Evolutionary conservation across 2,888 invertebrate genomes (phyloP).

Genomic region (Cartodere bifasciata): DNA sequence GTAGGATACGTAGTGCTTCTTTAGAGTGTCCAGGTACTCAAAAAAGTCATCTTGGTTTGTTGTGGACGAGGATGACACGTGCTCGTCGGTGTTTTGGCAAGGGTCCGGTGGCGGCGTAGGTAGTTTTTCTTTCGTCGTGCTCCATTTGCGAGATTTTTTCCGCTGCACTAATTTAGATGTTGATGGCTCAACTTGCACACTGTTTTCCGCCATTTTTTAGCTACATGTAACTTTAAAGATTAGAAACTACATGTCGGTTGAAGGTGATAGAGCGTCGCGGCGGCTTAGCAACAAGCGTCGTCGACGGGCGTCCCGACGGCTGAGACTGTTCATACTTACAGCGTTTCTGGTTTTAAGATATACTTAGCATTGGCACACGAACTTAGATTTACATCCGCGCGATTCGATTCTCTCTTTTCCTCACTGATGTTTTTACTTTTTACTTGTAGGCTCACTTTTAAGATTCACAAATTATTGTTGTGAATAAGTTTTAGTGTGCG

Average conservation of each 20-base stretch:
- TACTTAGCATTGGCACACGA: constrained; percentile 28
- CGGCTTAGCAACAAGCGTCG: constrained; percentile 7
- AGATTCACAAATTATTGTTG: too few relatives aligned
- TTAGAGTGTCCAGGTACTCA: constrained; percentile 35
- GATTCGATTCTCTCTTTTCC: too few relatives aligned
- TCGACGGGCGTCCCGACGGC: constrained; percentile 21
- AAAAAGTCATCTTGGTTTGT: constrained; percentile 26
- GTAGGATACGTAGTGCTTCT: constrained; percentile 20
- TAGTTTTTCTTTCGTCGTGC: too few relatives aligned
- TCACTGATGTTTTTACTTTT: too few relatives aligned
- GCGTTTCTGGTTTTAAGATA: constrained; percentile 20
- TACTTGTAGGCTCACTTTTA: too few relatives aligned
- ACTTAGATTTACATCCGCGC: too few relatives aligned
- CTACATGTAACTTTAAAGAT: not conserved
- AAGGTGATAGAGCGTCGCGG: not conserved
- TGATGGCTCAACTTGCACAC: constrained; percentile 6
- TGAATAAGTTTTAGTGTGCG: too few relatives aligned
- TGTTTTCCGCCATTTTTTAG: not conserved
- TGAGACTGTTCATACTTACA: constrained; percentile 26
- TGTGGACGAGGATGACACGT: constrained; percentile 38
- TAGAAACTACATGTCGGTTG: constrained; percentile 9
- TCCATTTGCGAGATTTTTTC: constrained; percentile 6
- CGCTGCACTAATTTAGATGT: constrained; percentile 7
- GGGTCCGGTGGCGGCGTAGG: constrained; percentile 12
- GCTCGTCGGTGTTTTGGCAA: constrained; percentile 22